Base-by-base conservation (phyloP, 2,113 vertebrate genomes). In the Halcyon malimbica region DNA sequence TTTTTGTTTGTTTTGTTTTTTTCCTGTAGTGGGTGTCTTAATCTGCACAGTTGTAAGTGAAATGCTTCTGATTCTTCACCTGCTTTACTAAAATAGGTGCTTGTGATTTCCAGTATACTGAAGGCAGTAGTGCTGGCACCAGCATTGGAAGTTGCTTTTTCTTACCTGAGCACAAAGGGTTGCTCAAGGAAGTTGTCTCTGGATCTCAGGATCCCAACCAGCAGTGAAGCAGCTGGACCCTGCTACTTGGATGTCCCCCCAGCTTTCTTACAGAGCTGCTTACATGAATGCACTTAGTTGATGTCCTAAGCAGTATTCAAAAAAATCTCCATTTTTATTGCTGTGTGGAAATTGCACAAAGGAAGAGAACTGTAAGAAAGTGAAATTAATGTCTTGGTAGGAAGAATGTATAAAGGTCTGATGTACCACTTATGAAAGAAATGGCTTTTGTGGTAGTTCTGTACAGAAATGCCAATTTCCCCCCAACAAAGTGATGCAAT, bases 21-120 rank as follows among this genome's bases (percentile, higher is more conserved):
- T 79, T 46, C 11, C n/a, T 69, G 53, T 35, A 73, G 63, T n/a
- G 65, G 48, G 44, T 90, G 37, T 64, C 73, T 94, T 95, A 70
- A 92, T 88, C 88, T 74, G 33, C 44, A 65, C 12, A 44, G 46
- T 25, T 80, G 46, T 76, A 71, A 59, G 59, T 69, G 56, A 90
- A 88, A 93, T 25, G 71, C 75, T 83, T 95, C 93, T 92, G 76
- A 70, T 93, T 90, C 50, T 85, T 86, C 56, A 80, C 54, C 67
- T 80, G 39, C 59, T 48, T 84, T 29, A 60, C 75, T 77, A 31
- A 88, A 87, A 51, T 42, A 88, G 67, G n/a, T 89, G 64, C 46
- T 46, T 86, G 42, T 83, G 54, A 46, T 42, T 94, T 51, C 79
- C 33, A 24, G 79, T 64, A n/a, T n/a, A n/a, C 74, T 83, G n/a